Base-by-base conservation (phyloP, 2,797 vertebrate genomes). In the Vultur gryphus region DNA sequence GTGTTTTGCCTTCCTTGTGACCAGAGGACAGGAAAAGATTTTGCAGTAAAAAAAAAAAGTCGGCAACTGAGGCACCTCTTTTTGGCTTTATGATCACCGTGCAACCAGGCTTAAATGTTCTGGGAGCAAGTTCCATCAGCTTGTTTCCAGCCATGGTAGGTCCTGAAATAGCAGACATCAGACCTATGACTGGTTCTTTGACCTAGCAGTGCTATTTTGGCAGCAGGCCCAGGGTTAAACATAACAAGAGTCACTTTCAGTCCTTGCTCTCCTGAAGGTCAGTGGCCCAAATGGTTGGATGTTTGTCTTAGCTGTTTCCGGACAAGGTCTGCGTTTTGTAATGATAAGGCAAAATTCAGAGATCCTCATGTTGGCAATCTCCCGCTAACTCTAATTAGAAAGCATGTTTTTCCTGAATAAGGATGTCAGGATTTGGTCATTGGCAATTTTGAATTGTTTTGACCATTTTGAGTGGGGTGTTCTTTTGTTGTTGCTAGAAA, bases 191-290 rank as follows among this genome's bases (percentile, higher is more conserved):
- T 95, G 87, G 81, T 89, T 81, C 92, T 87, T 85, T 4, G 10
- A 85, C 84, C 86, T 43, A 94, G 84, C 92, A 81, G 73, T 62
- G 87, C 67, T 96, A 89, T 95, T 97, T 95, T 97, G 97, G 96
- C 94, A 81, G 90, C 78, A 90, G 95, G 95, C 97, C 95, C 90
- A 84, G 92, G 94, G 93, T 96, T 97, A 95, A 97, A 97, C 96
- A 89, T 95, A 95, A 97, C 97, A 95, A 95, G 86, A 96, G 81
- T 84, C 9, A 65, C 92, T 96, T 94, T 95, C 93, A 95, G 91
- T 94, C 93, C 92, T 95, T 78, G 89, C 94, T 85, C 41, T 93
- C 86, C 70, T 78, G 93, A 95, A 97, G 94, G 95, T 97, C 97
- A 96, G 94, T 92, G 93, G 95, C 95, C 96, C 97, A 96, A 89